These are phyloP conservation scores for Istiophorus platypterus DNA, from an alignment of 2,113 vertebrate genomes.

Conservation along the genomic window DNA sequence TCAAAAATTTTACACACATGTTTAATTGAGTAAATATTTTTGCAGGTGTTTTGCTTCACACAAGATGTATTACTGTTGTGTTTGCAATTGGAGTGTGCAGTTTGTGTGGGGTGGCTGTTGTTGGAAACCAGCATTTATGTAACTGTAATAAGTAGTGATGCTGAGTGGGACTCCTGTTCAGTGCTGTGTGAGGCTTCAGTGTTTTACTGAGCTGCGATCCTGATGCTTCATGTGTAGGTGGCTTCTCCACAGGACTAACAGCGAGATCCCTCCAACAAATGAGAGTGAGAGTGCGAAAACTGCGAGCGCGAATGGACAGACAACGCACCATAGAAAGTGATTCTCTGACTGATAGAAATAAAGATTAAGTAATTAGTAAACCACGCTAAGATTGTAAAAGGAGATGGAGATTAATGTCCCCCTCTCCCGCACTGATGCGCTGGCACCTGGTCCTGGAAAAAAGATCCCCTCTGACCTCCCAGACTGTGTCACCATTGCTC, in stretches of 20 bases:
- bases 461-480: slow-evolving; percentile 51
- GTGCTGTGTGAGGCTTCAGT: slow-evolving; percentile 53
- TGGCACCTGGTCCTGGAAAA: slow-evolving; percentile 61
- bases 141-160: slow-evolving; percentile 78
- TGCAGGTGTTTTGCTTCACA: slow-evolving; percentile 52
- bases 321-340: slow-evolving; percentile 18
- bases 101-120: slow-evolving; percentile 56
- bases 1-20: not conserved
- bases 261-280: slow-evolving; percentile 67
- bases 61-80: slow-evolving; percentile 7
- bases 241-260: slow-evolving; percentile 74
- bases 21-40: slow-evolving; percentile 10
- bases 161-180: slow-evolving; percentile 74
- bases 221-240: slow-evolving; percentile 81
- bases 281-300: slow-evolving; percentile 44
- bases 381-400: not conserved
- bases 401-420: slow-evolving; percentile 11
- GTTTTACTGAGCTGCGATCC: slow-evolving; percentile 72
- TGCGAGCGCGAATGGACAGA: slow-evolving; percentile 37
- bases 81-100: slow-evolving; percentile 41
- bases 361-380: slow-evolving; percentile 24
- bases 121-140: slow-evolving; percentile 76
- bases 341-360: slow-evolving; percentile 31
- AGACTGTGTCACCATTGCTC: slow-evolving; percentile 40
- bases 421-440: slow-evolving; percentile 55